Percentiles rank a stretch among this genome's conserved stretches.
phyloP scores from a whole-genome alignment of 1,140 invertebrate species.

The Notospermus geniculatus region DNA sequence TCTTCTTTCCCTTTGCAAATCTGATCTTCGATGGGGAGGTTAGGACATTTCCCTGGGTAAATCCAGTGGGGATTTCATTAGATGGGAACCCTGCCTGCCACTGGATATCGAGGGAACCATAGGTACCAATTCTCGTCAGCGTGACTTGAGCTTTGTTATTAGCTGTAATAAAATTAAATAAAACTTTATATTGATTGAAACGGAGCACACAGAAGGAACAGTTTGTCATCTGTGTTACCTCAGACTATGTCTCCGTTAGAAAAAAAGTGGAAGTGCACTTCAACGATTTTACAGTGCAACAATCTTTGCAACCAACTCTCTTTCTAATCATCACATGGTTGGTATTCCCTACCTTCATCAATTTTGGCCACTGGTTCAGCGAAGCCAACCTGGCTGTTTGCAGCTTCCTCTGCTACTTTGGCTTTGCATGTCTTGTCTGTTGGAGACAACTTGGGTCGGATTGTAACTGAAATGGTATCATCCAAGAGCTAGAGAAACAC shows the following conservation, averaged over 20 bases:
- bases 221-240: too few species aligned
- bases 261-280: too few species aligned
- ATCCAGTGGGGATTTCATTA: slow-evolving; percentile 23
- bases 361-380: slow-evolving; percentile 24
- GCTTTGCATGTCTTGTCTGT: slow-evolving; percentile 31
- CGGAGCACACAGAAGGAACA: too few species aligned
- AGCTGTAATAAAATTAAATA: not conserved
- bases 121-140: slow-evolving; percentile 33
- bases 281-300: too few species aligned
- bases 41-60: slow-evolving; percentile 30
- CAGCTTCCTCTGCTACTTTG: slow-evolving; percentile 36
- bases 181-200: not conserved
- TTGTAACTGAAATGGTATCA: slow-evolving; percentile 29
- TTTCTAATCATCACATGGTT: not conserved
- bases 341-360: slow-evolving; percentile 34
- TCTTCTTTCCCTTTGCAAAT: slow-evolving; percentile 34
- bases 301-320: too few species aligned
- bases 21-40: slow-evolving; percentile 29
- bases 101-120: slow-evolving; percentile 34
- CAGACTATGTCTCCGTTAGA: too few species aligned
- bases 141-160: slow-evolving; percentile 27
- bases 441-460: slow-evolving; percentile 29
- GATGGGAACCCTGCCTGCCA: slow-evolving; percentile 34
- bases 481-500: not conserved
- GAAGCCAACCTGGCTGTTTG: slow-evolving; percentile 47